Evolutionary conservation across 2,797 vertebrate genomes (phyloP).

Genomic region (Sebastolobus alascanus): DNA sequence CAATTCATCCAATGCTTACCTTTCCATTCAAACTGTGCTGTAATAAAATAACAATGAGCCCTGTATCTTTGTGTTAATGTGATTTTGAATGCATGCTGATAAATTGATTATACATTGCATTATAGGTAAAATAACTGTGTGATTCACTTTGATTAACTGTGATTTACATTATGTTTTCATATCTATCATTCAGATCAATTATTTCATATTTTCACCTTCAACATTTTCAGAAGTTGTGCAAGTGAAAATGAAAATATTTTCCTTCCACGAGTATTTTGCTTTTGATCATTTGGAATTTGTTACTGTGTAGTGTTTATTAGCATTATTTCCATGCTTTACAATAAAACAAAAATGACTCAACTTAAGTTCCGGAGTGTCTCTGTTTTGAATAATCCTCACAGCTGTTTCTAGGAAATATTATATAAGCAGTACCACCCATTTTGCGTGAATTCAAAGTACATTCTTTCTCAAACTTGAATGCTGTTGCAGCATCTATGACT

Average conservation of each 20-base stretch:
- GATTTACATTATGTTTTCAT: slow-evolving; percentile 2
- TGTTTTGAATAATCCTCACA: background rate
- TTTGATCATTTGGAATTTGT: no score
- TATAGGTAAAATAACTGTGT: background rate
- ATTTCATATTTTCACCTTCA: background rate
- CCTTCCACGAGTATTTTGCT: background rate
- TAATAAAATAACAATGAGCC: background rate
- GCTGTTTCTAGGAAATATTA: background rate
- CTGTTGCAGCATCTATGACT: background rate
- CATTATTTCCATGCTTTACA: no score
- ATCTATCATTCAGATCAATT: background rate
- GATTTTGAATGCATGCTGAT: background rate
- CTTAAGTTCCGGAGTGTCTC: background rate
- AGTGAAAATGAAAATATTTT: background rate
- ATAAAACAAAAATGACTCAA: no score
- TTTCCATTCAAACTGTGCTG: background rate
- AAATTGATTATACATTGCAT: background rate
- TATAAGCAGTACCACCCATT: background rate
- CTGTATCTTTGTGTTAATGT: background rate
- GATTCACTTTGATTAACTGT: background rate
- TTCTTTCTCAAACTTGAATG: background rate
- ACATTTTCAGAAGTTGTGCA: background rate
- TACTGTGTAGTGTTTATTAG: no score
- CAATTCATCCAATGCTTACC: background rate
- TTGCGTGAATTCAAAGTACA: accelerated